Conservation (phyloP, 2,113 vertebrate genomes). For the Hippocampus comes region DNA sequence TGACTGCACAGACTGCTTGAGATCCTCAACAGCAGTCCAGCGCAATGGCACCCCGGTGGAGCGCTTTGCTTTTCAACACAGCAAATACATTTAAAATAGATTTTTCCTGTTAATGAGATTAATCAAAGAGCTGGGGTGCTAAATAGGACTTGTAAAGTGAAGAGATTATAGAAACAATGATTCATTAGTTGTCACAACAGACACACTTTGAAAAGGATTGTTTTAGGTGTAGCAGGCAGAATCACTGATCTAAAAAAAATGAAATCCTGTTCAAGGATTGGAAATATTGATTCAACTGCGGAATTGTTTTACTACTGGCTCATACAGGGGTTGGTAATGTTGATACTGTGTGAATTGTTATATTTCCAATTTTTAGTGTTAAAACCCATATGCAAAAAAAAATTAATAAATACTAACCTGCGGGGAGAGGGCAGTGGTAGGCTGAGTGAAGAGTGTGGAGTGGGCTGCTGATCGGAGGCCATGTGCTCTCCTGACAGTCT, state of each 20-base stretch:
- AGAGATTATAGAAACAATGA: slow-evolving; percentile 18
- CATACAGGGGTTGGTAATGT: slow-evolving; percentile 3
- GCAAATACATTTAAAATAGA: slow-evolving; percentile 43
- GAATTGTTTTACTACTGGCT: not conserved
- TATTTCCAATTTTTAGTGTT: slow-evolving; percentile 5
- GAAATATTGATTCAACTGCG: slow-evolving; percentile 4
- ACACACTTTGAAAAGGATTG: slow-evolving; percentile 5
- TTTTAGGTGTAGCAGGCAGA: not conserved
- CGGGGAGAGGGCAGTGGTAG: slow-evolving; percentile 64
- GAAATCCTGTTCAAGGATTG: too few relatives aligned
- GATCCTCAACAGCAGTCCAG: slow-evolving; percentile 27
- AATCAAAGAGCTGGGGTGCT: slow-evolving; percentile 12
- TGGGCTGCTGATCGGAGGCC: slow-evolving; percentile 66
- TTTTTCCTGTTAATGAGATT: slow-evolving; percentile 18
- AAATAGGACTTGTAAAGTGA: slow-evolving; percentile 9
- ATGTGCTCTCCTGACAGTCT: slow-evolving; percentile 75
- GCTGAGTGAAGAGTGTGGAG: slow-evolving; percentile 68
- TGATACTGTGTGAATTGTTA: slow-evolving; percentile 13
- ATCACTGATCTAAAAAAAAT: slow-evolving; percentile 3
- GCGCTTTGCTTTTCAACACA: slow-evolving; percentile 26
- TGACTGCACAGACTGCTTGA: slow-evolving; percentile 4
- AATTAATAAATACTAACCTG: slow-evolving; percentile 48
- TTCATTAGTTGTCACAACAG: slow-evolving; percentile 1
- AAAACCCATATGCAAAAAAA: slow-evolving; percentile 7
- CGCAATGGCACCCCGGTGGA: not conserved